Evolutionary conservation across 2,888 invertebrate species (phyloP), one percentile per base, ranked within the genome.

Genomic region (Himalopsyche japonica): DNA sequence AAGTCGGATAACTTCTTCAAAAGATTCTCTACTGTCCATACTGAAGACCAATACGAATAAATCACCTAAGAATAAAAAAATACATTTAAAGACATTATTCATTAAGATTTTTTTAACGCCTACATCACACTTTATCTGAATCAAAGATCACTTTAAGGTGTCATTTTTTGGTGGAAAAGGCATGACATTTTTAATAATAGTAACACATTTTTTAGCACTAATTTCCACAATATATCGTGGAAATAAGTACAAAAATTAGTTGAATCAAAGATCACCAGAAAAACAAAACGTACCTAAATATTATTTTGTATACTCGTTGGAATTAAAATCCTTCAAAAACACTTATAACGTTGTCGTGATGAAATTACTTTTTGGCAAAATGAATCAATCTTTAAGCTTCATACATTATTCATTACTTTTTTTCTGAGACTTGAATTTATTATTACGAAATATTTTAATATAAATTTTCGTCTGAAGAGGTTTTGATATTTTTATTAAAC

Each of bases 21-120:
- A 97, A 0, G 96, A 96, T 89, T 96, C 96, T 47, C 95, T 93
- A 88, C 95, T 95, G 89, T 97, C 96, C 95, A 97, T 95, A 89
- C 96, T 95, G 91, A 96, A 97, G 32, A 96, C 96, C 87, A 97
- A 91, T 86, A 97, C 95, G 91, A 97, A 97, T 32, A 95, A 90
- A 89, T 96, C 95, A 88, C 96, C 96, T 96, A 93, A 7, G 79
- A 82, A 43, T 43, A 43, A 43, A 43, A 43, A 43, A 43, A 15
- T 32, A 32, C n/a, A n/a, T 37, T 37, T n/a, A n/a, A n/a, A n/a
- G n/a, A n/a, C n/a, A n/a, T n/a, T n/a, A n/a, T n/a, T n/a, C n/a
- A n/a, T n/a, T n/a, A n/a, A n/a, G n/a, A n/a, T n/a, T n/a, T n/a
- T n/a, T n/a, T n/a, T n/a, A n/a, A n/a, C n/a, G n/a, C n/a, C n/a